Percentiles rank a stretch among this genome's conserved stretches.
Conservation (phyloP, 1,140 invertebrate genomes). For the Thaumetopoea pityocampa region DNA sequence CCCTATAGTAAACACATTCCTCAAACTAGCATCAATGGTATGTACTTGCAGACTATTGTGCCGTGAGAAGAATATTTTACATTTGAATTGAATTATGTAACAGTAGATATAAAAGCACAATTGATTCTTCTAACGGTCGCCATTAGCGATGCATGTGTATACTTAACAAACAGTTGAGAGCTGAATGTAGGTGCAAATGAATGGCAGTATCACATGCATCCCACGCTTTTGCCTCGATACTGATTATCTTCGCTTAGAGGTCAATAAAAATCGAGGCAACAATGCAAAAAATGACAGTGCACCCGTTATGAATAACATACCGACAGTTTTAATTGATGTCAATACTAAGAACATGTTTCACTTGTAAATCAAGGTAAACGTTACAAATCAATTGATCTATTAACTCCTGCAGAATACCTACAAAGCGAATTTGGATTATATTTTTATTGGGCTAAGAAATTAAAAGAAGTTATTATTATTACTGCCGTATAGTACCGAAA, state of each 20-base stretch:
- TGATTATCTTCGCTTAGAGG: conserved; percentile 42
- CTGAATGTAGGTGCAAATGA: conserved; percentile 17
- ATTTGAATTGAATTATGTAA: conserved; percentile 29
- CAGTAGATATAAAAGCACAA: conserved; percentile 33
- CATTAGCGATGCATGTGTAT: conserved; percentile 25
- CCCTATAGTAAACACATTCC: conserved; percentile 5
- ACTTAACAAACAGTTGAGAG: conserved; percentile 29
- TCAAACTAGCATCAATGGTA: conserved; percentile 1
- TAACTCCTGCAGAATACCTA: too few species aligned
- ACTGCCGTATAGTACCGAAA: too few species aligned
- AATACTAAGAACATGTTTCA: conserved; percentile 5
- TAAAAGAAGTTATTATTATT: too few species aligned
- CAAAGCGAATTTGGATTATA: too few species aligned
- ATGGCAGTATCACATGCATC: conserved; percentile 39
- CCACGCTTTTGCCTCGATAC: conserved; percentile 44
- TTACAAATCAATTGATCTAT: not conserved
- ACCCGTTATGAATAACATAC: conserved; percentile 32
- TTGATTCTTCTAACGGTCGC: conserved; percentile 34
- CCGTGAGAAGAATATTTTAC: conserved; percentile 9
- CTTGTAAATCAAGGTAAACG: not conserved
- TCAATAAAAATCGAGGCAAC: too few species aligned
- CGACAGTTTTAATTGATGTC: conserved; percentile 16
- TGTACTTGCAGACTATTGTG: conserved; percentile 2
- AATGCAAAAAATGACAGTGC: conserved; percentile 29
- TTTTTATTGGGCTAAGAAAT: too few species aligned